Conservation (phyloP, 2,113 vertebrate species). For the Butastur rufipennis region DNA sequence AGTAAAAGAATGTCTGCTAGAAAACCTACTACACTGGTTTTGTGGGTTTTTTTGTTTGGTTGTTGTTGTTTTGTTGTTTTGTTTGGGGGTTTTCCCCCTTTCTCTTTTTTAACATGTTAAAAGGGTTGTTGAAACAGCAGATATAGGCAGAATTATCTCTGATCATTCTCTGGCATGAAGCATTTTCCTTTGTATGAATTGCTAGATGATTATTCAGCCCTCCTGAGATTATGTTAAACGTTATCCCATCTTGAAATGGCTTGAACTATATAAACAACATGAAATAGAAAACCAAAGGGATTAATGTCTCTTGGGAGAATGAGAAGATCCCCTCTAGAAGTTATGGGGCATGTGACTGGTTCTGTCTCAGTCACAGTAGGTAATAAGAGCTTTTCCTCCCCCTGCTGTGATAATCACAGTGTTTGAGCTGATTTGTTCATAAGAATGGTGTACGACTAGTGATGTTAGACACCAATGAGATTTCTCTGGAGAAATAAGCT, state of each 20-base stretch:
- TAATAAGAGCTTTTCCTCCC: constrained; percentile 35
- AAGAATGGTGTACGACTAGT: background rate
- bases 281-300: constrained; percentile 29
- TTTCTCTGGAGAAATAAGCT: background rate
- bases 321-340: background rate
- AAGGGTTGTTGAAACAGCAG: background rate
- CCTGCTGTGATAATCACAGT: constrained; percentile 26
- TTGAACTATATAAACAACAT: constrained; percentile 27
- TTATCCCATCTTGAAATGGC: background rate
- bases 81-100: no score
- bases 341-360: background rate
- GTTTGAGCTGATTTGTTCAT: constrained; percentile 20
- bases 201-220: background rate
- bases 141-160: background rate
- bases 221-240: background rate
- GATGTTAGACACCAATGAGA: background rate
- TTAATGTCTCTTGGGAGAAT: constrained; percentile 16
- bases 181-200: background rate
- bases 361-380: background rate
- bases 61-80: background rate
- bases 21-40: background rate
- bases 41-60: background rate
- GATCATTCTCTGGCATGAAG: background rate
- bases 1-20: background rate
- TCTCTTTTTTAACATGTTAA: background rate